Evolutionary conservation across 1,140 invertebrate genomes (phyloP), one percentile per base, ranked within the genome.

Genomic region (Oryzaephilus surinamensis): DNA sequence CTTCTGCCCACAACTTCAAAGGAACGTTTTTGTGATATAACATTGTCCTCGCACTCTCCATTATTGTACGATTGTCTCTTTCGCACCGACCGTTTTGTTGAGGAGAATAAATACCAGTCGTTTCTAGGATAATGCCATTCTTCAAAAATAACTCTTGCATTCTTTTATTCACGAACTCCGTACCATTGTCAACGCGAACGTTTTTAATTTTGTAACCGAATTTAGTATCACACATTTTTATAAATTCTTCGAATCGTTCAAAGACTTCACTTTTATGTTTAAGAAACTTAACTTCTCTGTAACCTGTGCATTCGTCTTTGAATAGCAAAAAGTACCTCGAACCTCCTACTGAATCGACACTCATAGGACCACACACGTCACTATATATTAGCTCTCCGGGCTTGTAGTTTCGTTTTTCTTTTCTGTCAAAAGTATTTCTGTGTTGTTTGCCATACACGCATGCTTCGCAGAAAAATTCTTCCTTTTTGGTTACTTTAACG

Each of bases 351-450:
- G 61, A 66, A 12, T 35, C 4, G 3, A 48, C 21, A 15, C 46
- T 50, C 52, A 68, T 61, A 21, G 62, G 61, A 36, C 63, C 65
- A 45, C 53, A 62, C 0, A 64, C 40, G 54, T 69, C 66, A 10
- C 47, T 57, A 40, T 66, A 61, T 5, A 64, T 40, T 10, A 64
- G 26, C 24, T 65, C 57, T 26, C 56, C 55, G 23, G 53, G 54
- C 17, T 50, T 38, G 30, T 21, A 19, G n/a, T n/a, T n/a, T n/a
- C n/a, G n/a, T n/a, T n/a, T n/a, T n/a, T n/a, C n/a, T n/a, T 20
- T 20, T 4, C 21, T 35, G 41, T 30, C 24, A 47, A 57, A 61
- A 21, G 54, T 46, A 6, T 49, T 29, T 10, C 52, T 21, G 28
- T 36, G 41, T 31, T 57, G 54, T 26, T 63, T 66, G 2, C 62